Base-by-base conservation (phyloP, 1,140 invertebrate genomes). In the Tetramorium alpestre region DNA sequence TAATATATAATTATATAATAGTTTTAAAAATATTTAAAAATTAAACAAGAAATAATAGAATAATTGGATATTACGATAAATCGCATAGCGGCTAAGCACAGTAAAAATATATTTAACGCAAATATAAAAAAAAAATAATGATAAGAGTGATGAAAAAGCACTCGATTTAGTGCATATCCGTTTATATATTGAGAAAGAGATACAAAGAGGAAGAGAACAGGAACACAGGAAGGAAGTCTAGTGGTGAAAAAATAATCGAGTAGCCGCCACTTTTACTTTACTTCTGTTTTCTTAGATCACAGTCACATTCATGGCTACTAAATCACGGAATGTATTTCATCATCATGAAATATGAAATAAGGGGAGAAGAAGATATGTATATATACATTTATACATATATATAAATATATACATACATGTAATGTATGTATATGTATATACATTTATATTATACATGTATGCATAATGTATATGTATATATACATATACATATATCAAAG, bases 241-340 rank as follows among this genome's bases (percentile, higher is more conserved):
- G 51, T 87, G 89, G 92, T 92, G 92, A 91, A 89, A 90, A 93
- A 93, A 93, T 88, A 91, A 87, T 86, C 88, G 85, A 89, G 81
- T 92, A 94, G 93, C 92, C 90, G 91, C 92, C 93, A 91, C 80
- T 90, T 82, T 92, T 92, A 91, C 88, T 93, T 94, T 94, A 93
- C 88, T 93, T 93, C 89, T 93, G 91, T 87, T 93, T 93, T 91
- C 87, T 91, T 94, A 94, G 89, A 94, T 94, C 93, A 94, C 93
- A 94, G 93, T 94, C 93, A 93, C 89, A 92, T 88, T 89, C 87
- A 92, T 91, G 92, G 92, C 92, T 92, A 90, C 92, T 94, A 92
- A 92, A 87, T 93, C 88, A 92, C 87, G 88, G 56, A 93, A 92
- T 89, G 89, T 84, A 78, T 94, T 93, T 93, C 91, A 91, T 92